Conservation (phyloP, 2,888 invertebrate species). For the Lasioglossum malachurum region DNA sequence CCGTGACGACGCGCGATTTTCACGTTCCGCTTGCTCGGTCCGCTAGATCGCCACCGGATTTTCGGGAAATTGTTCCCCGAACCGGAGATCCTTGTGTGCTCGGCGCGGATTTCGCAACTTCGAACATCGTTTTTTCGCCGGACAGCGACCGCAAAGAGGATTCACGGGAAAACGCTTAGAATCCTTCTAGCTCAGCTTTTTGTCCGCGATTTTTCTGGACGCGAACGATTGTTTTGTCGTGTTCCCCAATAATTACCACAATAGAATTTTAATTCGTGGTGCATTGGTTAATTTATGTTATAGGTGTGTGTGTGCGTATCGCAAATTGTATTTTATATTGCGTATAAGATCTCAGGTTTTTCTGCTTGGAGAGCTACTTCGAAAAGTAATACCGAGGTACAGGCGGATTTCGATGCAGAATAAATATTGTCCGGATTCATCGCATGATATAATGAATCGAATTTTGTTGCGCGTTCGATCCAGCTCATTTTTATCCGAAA, state of each 20-base stretch:
- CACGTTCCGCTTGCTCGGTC: conserved; percentile 47
- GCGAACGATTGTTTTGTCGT: neutral
- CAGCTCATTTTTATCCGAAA: neutral
- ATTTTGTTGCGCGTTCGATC: neutral
- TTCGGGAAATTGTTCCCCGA: conserved; percentile 7
- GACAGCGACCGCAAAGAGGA: neutral
- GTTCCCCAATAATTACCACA: neutral
- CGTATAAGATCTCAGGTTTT: no score
- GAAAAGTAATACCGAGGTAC: neutral
- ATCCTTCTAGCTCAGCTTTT: neutral
- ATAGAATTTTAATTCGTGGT: neutral
- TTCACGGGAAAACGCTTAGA: neutral
- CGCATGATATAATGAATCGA: no score
- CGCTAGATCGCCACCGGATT: conserved; percentile 24
- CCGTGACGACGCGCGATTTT: conserved; percentile 50
- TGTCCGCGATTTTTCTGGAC: neutral
- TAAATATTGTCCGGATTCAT: neutral
- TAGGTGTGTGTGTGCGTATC: neutral
- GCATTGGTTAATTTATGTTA: neutral
- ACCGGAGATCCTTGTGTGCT: neutral
- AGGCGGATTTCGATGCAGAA: neutral
- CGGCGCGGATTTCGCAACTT: neutral
- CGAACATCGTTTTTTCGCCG: neutral
- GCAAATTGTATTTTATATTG: neutral
- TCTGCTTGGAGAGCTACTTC: no score